A percentile compares a stretch with the other conserved stretches of the same genome.
These are phyloP conservation scores for Chelon labrosus DNA, from an alignment of 2,797 vertebrate species.

Conservation along the genomic window DNA sequence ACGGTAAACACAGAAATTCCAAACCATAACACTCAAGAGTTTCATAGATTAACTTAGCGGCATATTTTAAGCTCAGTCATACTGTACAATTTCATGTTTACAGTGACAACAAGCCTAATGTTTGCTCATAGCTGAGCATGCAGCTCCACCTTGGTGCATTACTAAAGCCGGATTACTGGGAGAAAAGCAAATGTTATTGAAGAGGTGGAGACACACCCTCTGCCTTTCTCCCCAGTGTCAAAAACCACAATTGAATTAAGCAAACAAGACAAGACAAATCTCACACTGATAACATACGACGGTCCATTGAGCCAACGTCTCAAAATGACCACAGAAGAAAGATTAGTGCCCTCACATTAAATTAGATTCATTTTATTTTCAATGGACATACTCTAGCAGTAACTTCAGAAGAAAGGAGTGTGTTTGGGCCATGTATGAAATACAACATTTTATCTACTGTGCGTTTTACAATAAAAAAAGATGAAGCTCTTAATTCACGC, in stretches of 20 bases:
- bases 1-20: slow-evolving; percentile 5
- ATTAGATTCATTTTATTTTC: background rate
- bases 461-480: background rate
- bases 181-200: slow-evolving; percentile 70
- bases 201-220: slow-evolving; percentile 67
- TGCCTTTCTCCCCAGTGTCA: slow-evolving; percentile 38
- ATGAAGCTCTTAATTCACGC: background rate
- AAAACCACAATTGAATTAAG: slow-evolving; percentile 33
- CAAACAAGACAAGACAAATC: slow-evolving; percentile 53
- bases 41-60: slow-evolving; percentile 1
- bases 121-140: slow-evolving; percentile 63
- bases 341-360: background rate
- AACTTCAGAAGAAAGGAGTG: background rate
- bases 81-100: slow-evolving; percentile 33
- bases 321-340: background rate
- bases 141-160: slow-evolving; percentile 72
- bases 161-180: slow-evolving; percentile 65
- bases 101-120: slow-evolving; percentile 47
- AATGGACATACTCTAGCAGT: background rate
- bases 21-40: background rate
- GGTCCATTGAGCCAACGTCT: background rate
- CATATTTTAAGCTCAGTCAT: slow-evolving; percentile 11
- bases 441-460: background rate
- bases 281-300: slow-evolving; percentile 9
- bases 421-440: background rate